A percentile compares a stretch with the other conserved stretches of the same genome.
These are phyloP conservation scores for Bhutanitis thaidina DNA, from an alignment of 2,888 invertebrate species.

Conservation along the genomic window DNA sequence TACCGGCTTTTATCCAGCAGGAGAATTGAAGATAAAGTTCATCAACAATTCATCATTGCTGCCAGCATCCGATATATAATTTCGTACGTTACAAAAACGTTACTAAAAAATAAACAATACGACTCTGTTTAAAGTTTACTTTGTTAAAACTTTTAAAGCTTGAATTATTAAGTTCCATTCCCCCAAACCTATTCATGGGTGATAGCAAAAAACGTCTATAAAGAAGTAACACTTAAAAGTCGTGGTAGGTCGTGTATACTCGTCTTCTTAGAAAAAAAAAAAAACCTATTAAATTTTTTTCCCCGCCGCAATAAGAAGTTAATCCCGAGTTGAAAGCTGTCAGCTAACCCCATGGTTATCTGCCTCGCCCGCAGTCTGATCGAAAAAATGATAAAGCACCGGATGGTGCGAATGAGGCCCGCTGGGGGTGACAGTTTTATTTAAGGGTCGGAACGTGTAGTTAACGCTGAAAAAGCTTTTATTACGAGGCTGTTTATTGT, in stretches of 20 bases:
- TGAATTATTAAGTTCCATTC: not conserved
- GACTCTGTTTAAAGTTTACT: no score
- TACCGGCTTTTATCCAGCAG: no score
- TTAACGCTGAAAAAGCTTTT: slow-evolving; percentile 24
- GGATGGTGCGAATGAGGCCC: slow-evolving; percentile 45
- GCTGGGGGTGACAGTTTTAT: slow-evolving; percentile 48
- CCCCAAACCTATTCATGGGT: not conserved
- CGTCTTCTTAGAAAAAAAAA: slow-evolving; percentile 42
- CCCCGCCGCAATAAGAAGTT: slow-evolving; percentile 51
- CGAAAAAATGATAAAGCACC: slow-evolving; percentile 54
- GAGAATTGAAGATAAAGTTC: no score
- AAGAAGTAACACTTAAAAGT: slow-evolving; percentile 33
- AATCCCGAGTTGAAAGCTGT: slow-evolving; percentile 68
- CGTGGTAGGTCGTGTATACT: slow-evolving; percentile 43
- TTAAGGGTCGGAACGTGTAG: slow-evolving; percentile 38
- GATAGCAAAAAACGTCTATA: slow-evolving; percentile 10
- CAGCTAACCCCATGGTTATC: slow-evolving; percentile 56
- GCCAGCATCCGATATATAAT: no score
- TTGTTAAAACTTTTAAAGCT: not conserved
- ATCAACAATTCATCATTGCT: no score
- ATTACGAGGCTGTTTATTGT: slow-evolving; percentile 25
- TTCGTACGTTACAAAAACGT: no score
- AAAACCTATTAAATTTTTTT: slow-evolving; percentile 59
- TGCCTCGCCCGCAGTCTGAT: slow-evolving; percentile 41
- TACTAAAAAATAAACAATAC: not conserved